Base-by-base conservation (phyloP, 2,113 vertebrate species). In the Fulica atra region DNA sequence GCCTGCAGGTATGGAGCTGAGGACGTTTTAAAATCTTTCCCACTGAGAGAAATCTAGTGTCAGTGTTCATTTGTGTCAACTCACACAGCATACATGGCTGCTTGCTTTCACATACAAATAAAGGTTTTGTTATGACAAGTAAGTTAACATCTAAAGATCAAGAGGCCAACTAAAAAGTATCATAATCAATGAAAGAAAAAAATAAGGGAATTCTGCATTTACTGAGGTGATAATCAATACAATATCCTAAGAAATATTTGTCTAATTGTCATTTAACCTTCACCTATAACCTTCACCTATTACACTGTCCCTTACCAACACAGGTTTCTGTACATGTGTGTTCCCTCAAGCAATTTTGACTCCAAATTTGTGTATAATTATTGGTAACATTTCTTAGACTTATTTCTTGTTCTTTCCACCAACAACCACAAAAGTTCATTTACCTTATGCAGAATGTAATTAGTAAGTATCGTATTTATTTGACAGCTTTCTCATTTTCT, bases 401-500 rank as follows among this genome's bases (percentile, higher is more conserved):
- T 72, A 74, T 81, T 97, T 95, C 69, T 81, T 72, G 29, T 88
- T 86, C 54, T 90, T 93, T 88, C 63, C 83, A 92, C 59, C 94
- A 98, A 95, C 89, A 97, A 95, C 74, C 89, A 92, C 83, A 92
- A 83, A 95, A 97, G 88, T 96, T 97, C 97, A 98, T 98, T 98
- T 98, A 96, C 96, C 88, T 97, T 94, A 96, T 96, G 91, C 92
- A 95, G 97, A 97, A 97, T 88, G 95, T 95, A 98, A 98, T 98
- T 98, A 98, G 94, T 79, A 95, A 65, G 89, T 96, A 91, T 97
- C 83, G 40, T 92, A 96, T 98, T 98, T 98, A 98, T 97, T 97
- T 98, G 97, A 98, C 97, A 98, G 96, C 93, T 93, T 96, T 98
- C 97, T 98, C 97, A 98, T 98, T 98, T 98, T 93, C 96, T 97